Evolutionary conservation across 2,797 vertebrate genomes (phyloP).

Genomic region (Sylvia borin): DNA sequence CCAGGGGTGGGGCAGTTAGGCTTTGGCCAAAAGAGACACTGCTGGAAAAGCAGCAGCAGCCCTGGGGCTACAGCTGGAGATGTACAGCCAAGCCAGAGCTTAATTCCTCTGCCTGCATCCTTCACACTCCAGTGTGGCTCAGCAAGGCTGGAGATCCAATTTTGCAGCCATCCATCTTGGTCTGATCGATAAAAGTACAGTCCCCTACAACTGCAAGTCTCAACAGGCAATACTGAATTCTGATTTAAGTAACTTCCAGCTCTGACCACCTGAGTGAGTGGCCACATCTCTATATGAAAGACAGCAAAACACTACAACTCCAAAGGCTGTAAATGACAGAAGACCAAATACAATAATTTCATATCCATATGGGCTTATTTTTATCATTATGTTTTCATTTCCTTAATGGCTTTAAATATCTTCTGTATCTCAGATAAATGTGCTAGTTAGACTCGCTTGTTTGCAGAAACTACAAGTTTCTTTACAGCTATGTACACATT

Average conservation of each 20-base stretch:
- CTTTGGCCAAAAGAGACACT: not conserved
- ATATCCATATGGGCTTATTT: not conserved
- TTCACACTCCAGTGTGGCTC: not conserved
- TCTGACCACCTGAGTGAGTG: not conserved
- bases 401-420: not conserved
- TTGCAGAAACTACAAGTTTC: not conserved
- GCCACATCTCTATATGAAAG: not conserved
- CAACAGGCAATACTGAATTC: conserved; percentile 9
- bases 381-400: not conserved
- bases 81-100: not conserved
- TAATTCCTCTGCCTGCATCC: not conserved
- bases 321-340: not conserved
- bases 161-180: conserved; percentile 12
- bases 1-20: not conserved
- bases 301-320: not conserved
- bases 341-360: not conserved
- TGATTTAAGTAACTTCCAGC: conserved; percentile 1
- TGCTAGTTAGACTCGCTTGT: not conserved
- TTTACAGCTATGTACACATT: not conserved
- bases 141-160: not conserved
- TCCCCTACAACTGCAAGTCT: not conserved
- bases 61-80: not conserved
- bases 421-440: not conserved
- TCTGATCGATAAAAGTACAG: not conserved
- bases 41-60: not conserved